These are phyloP conservation scores for Anhinga anhinga DNA, from an alignment of 2,113 vertebrate species.

Conservation along the genomic window DNA sequence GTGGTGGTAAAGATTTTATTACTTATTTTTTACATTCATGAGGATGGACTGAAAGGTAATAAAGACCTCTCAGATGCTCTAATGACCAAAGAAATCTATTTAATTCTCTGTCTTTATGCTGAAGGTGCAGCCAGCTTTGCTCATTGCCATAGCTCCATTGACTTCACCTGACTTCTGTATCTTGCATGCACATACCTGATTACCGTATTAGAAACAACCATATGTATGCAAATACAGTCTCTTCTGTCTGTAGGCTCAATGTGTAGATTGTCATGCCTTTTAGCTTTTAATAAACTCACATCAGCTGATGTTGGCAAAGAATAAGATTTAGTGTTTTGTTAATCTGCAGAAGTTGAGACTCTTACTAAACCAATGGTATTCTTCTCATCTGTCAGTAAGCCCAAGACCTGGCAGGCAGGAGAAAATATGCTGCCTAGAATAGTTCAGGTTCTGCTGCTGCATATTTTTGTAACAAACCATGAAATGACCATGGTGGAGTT, in stretches of 20 bases:
- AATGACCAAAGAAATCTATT: neutral
- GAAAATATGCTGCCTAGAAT: neutral
- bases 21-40: neutral
- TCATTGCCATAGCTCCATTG: neutral
- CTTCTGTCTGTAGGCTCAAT: neutral
- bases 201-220: neutral
- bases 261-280: neutral
- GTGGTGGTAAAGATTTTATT: slow-evolving; percentile 25
- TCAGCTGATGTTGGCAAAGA: slow-evolving; percentile 21
- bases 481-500: neutral
- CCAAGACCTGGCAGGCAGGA: slow-evolving; percentile 27
- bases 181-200: neutral
- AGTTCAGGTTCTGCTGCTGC: slow-evolving; percentile 25
- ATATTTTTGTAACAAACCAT: slow-evolving; percentile 5
- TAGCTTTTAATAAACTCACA: neutral
- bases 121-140: neutral
- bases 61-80: neutral
- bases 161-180: neutral
- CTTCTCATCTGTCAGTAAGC: slow-evolving; percentile 41
- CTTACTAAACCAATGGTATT: neutral
- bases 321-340: slow-evolving; percentile 6
- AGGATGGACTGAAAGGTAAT: neutral
- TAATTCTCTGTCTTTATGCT: neutral
- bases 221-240: neutral
- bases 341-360: slow-evolving; percentile 2